phyloP scores from a whole-genome alignment of 2,113 vertebrate species.

The Poecilia latipinna region DNA sequence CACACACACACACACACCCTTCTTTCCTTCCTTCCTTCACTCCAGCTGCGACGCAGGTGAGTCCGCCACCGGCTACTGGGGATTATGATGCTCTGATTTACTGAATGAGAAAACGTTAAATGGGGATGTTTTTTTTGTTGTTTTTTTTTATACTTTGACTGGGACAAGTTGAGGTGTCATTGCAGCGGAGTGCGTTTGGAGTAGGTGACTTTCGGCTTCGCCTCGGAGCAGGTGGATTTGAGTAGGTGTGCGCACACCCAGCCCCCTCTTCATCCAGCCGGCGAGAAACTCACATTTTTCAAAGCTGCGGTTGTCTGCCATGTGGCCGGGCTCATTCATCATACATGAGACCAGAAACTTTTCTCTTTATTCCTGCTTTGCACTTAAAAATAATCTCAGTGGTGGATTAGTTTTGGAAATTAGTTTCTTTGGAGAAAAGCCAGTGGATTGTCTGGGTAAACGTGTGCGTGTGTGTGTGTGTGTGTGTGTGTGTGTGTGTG shows the following conservation, averaged over 20 bases:
- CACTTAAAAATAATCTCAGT: neutral
- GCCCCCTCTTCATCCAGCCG: neutral
- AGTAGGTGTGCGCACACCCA: slow-evolving; percentile 46
- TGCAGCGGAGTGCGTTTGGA: neutral
- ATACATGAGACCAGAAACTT: slow-evolving; percentile 51
- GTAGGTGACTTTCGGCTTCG: neutral
- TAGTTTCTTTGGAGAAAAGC: slow-evolving; percentile 8
- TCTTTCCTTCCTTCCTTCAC: slow-evolving; percentile 66
- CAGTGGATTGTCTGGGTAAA: slow-evolving; percentile 30
- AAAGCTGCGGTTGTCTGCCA: slow-evolving; percentile 31
- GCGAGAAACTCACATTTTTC: slow-evolving; percentile 27
- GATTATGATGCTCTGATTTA: slow-evolving; percentile 18
- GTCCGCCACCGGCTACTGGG: slow-evolving; percentile 29
- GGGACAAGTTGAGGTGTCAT: neutral
- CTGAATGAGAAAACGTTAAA: neutral
- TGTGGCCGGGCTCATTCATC: slow-evolving; percentile 34
- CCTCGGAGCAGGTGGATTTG: slow-evolving; percentile 53
- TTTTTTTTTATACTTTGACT: neutral
- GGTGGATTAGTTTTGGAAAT: neutral
- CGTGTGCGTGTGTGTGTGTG: neutral
- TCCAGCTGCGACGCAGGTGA: slow-evolving; percentile 75
- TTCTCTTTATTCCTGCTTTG: neutral
- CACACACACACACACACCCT: slow-evolving; percentile 24
- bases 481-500: neutral
- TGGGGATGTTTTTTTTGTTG: neutral